Base-by-base conservation (phyloP, 2,113 vertebrate genomes). In the Sphaerodactylus townsendi region DNA sequence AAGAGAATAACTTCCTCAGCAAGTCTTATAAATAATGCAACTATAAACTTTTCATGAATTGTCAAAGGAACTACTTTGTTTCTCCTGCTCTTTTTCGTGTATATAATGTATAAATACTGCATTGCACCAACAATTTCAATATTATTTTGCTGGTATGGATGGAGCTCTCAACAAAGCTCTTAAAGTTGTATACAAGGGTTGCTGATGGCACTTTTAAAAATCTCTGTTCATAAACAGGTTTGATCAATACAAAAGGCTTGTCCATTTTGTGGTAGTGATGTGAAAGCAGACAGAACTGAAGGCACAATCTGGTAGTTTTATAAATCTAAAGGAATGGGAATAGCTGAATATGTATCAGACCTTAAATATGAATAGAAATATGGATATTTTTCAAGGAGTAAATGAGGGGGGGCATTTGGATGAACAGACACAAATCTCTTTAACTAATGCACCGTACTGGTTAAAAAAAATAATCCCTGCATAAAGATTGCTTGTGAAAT, bases 21-120 rank as follows among this genome's bases (percentile, higher is more conserved):
- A 85, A 88, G 77, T 79, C 76, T 76, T 68, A 73, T 82, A 82
- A 83, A 56, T 64, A 85, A 85, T 81, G 53, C 30, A 41, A 19
- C 62, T 48, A 10, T 74, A 39, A 88, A 83, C 84, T 87, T 83
- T 87, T 64, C 81, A 71, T 79, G 13, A 35, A 56, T n/a, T 48
- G 7, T 83, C 81, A 87, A 79, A 74, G 30, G 33, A 79, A 13
- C 30, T 0, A 5, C 56, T 62, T 23, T 53, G 10, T 82, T 73
- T 81, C 19, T 86, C 13, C 25, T 30, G 46, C 48, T 87, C 19
- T 80, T 23, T 53, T 44, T 75, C 72, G 53, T 56, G n/a, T 50
- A 46, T 21, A 46, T 86, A 64, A 79, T 70, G 23, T 7, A 39
- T 82, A 81, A 86, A 37, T 35, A 64, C 46, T 1, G 1, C 70